Evolutionary conservation across 2,113 vertebrate species (phyloP), one percentile per base, ranked within the genome.

Genomic region (Xerus inauris): DNA sequence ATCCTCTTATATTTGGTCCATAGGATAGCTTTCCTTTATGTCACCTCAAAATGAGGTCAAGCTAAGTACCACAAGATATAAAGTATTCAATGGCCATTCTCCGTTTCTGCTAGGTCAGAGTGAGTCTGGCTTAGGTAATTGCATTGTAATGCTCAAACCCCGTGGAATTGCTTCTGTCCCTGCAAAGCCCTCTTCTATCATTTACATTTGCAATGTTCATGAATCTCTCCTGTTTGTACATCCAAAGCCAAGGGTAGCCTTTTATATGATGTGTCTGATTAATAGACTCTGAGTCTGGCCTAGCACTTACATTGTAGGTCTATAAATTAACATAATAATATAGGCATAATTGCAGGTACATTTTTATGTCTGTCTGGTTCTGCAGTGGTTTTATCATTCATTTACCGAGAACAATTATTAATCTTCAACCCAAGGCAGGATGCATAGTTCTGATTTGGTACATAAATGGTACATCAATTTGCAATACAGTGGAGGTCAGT

Each of bases 261-360:
- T 86, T 95, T 90, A 26, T 94, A 13, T 96, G 93, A 87, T 94
- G 91, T 98, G 90, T 59, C 38, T 96, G 94, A 92, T 96, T 94
- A 95, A 88, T 64, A 42, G 69, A 65, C 91, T 22, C 35, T 51
- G 20, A 73, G 75, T 94, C 82, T 96, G 75, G 57, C 59, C 87
- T 94, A 2, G 42, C 95, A 49, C 71, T 96, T 91, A 38, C 11
- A 95, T 51, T 80, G 42, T 85, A 93, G 79, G 19, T 87, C 81
- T 97, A 28, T 98, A 97, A 97, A 96, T 98, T 97, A 76, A 69
- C 28, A 38, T 95, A 67, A 54, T 84, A 92, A 85, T 86, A 83
- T 30, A 93, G 87, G 73, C 94, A 76, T 94, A 93, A 94, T 93
- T 97, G 22, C 35, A 90, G 54, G 77, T 80, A 84, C 24, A 40